Percentiles rank a stretch among this genome's conserved stretches.
Evolutionary conservation across 2,888 invertebrate species (phyloP).

Genomic region (Hypena proboscidalis): DNA sequence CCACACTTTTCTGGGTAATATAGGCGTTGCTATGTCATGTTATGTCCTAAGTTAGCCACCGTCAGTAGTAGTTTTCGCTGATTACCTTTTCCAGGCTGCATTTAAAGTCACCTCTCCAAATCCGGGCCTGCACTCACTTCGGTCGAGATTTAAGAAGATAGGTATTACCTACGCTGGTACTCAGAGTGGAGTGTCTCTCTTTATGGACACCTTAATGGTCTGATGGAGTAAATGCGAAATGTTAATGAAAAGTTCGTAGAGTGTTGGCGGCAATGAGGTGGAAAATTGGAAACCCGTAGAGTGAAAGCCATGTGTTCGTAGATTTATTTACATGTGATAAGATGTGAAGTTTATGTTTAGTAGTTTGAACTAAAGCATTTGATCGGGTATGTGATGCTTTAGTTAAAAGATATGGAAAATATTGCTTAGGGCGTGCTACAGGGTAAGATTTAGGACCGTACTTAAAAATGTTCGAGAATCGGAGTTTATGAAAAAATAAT

Average conservation of each 20-base stretch:
- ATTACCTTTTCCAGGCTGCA: neutral
- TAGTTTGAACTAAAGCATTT: no score
- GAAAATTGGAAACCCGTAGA: conserved; percentile 37
- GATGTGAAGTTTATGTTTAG: neutral
- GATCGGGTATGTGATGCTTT: no score
- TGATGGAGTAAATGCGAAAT: conserved; percentile 52
- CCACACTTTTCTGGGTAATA: no score
- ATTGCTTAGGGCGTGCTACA: no score
- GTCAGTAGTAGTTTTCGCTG: no score
- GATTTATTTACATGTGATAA: conserved; percentile 22
- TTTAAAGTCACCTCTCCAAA: neutral
- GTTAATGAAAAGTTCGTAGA: conserved; percentile 61
- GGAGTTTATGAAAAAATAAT: no score
- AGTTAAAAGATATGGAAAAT: no score
- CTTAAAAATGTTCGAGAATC: no score
- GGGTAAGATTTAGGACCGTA: no score
- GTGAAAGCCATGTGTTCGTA: conserved; percentile 18
- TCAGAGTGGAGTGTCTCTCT: conserved; percentile 52
- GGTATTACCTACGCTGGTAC: conserved; percentile 55
- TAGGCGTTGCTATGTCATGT: no score
- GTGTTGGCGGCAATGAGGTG: conserved; percentile 39
- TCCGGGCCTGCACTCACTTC: conserved; percentile 48
- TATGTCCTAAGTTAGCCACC: no score
- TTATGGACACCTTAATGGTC: conserved; percentile 58
- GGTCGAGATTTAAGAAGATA: conserved; percentile 72